These are phyloP conservation scores for Chrysomela aeneicollis DNA, from an alignment of 2,888 invertebrate genomes.

Conservation along the genomic window DNA sequence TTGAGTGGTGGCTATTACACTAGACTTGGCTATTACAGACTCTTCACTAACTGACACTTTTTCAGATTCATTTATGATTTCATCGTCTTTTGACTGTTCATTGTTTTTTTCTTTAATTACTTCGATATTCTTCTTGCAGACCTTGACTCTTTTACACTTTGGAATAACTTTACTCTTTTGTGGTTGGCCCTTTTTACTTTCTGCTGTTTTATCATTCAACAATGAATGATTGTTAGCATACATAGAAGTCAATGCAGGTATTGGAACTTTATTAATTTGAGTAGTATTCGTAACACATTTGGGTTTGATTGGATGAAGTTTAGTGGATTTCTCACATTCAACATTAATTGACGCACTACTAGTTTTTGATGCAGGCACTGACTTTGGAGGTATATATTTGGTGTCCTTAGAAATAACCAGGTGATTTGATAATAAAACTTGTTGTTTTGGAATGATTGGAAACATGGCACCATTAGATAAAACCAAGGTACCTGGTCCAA, in stretches of 20 bases:
- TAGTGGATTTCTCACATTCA: slow-evolving; percentile 1
- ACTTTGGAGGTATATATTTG: slow-evolving; percentile 11
- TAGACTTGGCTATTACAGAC: not conserved
- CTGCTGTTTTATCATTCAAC: slow-evolving; percentile 20
- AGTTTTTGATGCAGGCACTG: slow-evolving; percentile 1
- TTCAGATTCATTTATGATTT: slow-evolving; percentile 29
- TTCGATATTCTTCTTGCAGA: slow-evolving; percentile 6
- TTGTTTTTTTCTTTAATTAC: not conserved
- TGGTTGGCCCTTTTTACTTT: slow-evolving; percentile 14
- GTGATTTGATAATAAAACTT: slow-evolving; percentile 42
- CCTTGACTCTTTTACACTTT: slow-evolving; percentile 20
- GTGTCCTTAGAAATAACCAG: slow-evolving; percentile 38
- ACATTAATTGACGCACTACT: not conserved
- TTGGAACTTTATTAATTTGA: slow-evolving; percentile 60
- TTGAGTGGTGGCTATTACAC: not conserved
- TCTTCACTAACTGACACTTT: not conserved
- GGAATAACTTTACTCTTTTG: slow-evolving; percentile 12
- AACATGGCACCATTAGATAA: slow-evolving; percentile 58
- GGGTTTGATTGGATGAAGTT: slow-evolving; percentile 32
- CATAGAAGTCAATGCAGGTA: slow-evolving; percentile 57
- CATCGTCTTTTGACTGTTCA: slow-evolving; percentile 2
- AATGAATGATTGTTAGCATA: slow-evolving; percentile 42
- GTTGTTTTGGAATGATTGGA: slow-evolving; percentile 53
- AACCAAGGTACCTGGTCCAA: slow-evolving; percentile 59
- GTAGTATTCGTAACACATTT: slow-evolving; percentile 56